Base-by-base conservation (phyloP, 2,888 invertebrate species). In the Neelides folsomi region DNA sequence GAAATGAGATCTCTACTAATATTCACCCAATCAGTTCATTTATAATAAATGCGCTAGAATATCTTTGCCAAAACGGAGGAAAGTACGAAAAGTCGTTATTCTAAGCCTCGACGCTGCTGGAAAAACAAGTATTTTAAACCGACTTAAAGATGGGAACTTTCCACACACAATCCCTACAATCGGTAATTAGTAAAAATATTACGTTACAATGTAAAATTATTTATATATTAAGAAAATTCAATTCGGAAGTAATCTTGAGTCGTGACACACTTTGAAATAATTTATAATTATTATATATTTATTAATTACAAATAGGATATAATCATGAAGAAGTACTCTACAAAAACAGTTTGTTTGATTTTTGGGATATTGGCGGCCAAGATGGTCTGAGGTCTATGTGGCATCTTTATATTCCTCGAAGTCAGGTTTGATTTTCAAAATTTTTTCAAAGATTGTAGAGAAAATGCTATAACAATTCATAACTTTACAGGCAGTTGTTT, bases 331-430 rank as follows among this genome's bases (percentile, higher is more conserved):
- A 18, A 9, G 47, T 55, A 7, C 49, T 49, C n/a, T 52, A 49
- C 34, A 49, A 40, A 27, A 52, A 52, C 34, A 47, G 49, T 2
- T 38, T 15, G n/a, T 52, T 55, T 40, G 55, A 55, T 16, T 49
- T 55, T 6, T 55, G 55, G 55, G 55, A 55, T 40, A 13, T 55
- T 15, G 52, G 55, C n/a, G 55, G 55, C 7, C 55, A 55, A 40
- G 47, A 50, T 40, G 42, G 44, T 18, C 42, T 55, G 3, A 19
- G 55, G 20, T 47, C 52, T 37, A 16, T 49, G 19, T 55, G 55
- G 55, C 19, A 19, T 8, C 35, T 15, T 1, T 55, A 55, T 19
- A 52, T 55, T 38, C 27, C 27, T 5, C 18, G 40, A 41, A 19
- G 12, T 4, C 49, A 55, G 27, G 27, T 27, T n/a, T n/a, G n/a